Conservation (phyloP, 2,113 vertebrate genomes). For the Pelusios castaneus region DNA sequence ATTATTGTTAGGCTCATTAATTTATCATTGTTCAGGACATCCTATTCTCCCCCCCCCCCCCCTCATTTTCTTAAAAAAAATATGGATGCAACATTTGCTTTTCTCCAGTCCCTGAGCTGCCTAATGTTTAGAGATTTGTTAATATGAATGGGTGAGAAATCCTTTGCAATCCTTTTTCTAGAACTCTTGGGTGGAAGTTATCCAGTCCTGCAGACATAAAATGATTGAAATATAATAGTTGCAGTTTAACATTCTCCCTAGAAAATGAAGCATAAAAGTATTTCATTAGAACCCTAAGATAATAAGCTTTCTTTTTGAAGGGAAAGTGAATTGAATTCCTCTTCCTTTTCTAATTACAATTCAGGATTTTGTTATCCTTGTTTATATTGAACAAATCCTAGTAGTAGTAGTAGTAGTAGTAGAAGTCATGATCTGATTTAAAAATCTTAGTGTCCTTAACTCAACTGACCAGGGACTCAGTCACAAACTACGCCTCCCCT, state of each 20-base stretch:
- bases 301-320: background rate
- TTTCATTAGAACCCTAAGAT: background rate
- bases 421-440: background rate
- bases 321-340: background rate
- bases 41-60: background rate
- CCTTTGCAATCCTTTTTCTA: background rate
- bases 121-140: background rate
- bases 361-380: background rate
- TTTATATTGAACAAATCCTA: too few species aligned
- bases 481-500: too few species aligned
- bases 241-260: background rate
- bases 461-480: background rate
- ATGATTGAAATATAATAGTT: background rate
- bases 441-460: background rate
- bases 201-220: background rate
- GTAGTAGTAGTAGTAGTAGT: too few species aligned
- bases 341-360: background rate
- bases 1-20: background rate
- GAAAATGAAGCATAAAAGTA: background rate
- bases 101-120: background rate
- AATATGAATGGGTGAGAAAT: background rate
- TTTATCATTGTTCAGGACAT: background rate
- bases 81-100: background rate
- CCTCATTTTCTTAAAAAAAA: background rate
- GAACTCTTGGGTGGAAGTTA: background rate